Base-by-base conservation (phyloP, 1,140 invertebrate genomes). In the Chymomyza costata region DNA sequence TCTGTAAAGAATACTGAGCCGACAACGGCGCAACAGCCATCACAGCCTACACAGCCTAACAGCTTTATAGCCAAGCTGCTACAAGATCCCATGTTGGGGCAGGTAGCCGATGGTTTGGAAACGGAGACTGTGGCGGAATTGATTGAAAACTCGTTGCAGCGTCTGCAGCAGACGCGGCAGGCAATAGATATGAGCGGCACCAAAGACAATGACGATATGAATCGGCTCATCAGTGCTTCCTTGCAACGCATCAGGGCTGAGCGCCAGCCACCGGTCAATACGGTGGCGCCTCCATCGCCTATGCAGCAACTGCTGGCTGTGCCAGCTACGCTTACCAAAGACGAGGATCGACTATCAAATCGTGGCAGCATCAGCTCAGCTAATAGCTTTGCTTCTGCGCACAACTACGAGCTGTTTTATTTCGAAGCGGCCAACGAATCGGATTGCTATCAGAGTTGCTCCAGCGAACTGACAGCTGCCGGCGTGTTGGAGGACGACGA, bases 361-460 rank as follows among this genome's bases (percentile, higher is more conserved):
- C 71, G 83, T n/a, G 80, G 82, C 59, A 85, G 83, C 58, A 85
- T 85, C n/a, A 85, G 82, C 49, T 88, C 87, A n/a, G 87, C 87
- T 58, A 87, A 88, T 41, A 87, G 86, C 66, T 87, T 83, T 40
- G 81, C 82, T 57, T 88, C 86, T 8, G 87, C 86, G 14, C 64
- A 82, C 44, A 83, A 83, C 40, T 88, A 88, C 44, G 87, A 88
- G 58, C 58, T 87, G 13, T 87, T 88, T 35, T 87, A 88, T 51
- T 86, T 86, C 14, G 74, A 74, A 10, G 43, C 54, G 2, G 82
- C 81, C 21, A 85, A 85, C 17, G 83, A 85, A 55, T 91, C 90
- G n/a, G 90, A 91, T 65, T 91, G 90, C 85, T 91, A 91, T 68
- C 91, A 91, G 53, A 89, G 88, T 50, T 89, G 88, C 44, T 89